A percentile compares a stretch with the other conserved stretches of the same genome.
Conservation (phyloP, 2,113 vertebrate genomes). For the Esox niger region DNA sequence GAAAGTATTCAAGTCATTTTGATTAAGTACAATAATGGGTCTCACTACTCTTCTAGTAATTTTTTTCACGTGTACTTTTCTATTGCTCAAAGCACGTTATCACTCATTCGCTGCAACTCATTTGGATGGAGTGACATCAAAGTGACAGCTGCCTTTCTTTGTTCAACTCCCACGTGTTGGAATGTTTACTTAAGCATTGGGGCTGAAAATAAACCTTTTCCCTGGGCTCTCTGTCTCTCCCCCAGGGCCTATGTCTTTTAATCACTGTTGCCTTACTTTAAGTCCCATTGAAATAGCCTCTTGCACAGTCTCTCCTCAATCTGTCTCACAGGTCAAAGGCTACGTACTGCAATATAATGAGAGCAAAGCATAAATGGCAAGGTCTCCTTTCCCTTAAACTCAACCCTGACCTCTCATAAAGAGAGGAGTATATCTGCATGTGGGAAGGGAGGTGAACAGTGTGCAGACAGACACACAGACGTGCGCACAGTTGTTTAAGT, state of each 20-base stretch:
- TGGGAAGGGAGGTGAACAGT: no score
- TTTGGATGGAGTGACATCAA: slow-evolving; percentile 12
- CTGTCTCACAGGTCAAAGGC: background rate
- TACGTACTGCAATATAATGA: background rate
- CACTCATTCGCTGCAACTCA: slow-evolving; percentile 7
- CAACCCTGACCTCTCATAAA: background rate
- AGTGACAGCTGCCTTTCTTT: slow-evolving; percentile 13
- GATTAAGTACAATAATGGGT: background rate
- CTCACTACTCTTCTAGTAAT: background rate
- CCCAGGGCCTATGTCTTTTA: slow-evolving; percentile 39
- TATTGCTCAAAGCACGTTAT: background rate
- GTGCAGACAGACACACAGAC: no score
- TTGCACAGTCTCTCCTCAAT: slow-evolving; percentile 8
- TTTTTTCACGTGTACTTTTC: background rate
- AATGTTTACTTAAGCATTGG: slow-evolving; percentile 29
- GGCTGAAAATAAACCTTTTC: slow-evolving; percentile 34
- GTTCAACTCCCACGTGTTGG: slow-evolving; percentile 3
- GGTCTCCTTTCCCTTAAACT: background rate
- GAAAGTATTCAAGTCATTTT: background rate
- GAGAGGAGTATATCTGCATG: no score
- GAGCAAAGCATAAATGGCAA: no score
- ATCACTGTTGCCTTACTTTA: slow-evolving; percentile 50
- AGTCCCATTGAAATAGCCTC: slow-evolving; percentile 19
- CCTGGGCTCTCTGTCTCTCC: slow-evolving; percentile 30
- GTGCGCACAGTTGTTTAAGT: no score